Conservation (phyloP, 2,888 invertebrate genomes). For the Xestia sexstrigata region DNA sequence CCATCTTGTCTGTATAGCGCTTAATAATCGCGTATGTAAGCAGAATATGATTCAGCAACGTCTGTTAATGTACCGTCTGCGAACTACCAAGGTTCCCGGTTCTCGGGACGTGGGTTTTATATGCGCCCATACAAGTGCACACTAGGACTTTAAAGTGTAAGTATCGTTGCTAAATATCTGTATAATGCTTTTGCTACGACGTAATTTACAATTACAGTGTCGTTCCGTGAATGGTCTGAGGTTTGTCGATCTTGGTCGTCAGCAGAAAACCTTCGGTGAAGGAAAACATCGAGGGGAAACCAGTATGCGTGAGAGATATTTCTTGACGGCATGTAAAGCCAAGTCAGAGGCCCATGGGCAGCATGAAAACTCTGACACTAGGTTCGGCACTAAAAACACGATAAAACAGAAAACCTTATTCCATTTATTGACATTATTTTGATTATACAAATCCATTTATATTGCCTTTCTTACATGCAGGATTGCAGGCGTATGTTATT, state of each 20-base stretch:
- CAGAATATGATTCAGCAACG: slow-evolving; percentile 55
- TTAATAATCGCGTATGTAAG: slow-evolving; percentile 45
- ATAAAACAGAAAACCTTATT: not conserved
- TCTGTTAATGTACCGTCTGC: slow-evolving; percentile 36
- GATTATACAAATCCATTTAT: too few relatives aligned
- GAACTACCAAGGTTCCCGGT: slow-evolving; percentile 16
- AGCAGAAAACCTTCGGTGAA: not conserved
- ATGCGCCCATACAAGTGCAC: slow-evolving; percentile 25
- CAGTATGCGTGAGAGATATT: too few relatives aligned
- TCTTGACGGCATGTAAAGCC: too few relatives aligned
- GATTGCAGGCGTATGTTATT: too few relatives aligned
- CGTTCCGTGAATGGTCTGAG: not conserved
- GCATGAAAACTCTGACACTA: too few relatives aligned
- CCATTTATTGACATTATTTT: too few relatives aligned
- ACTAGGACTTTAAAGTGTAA: slow-evolving; percentile 27
- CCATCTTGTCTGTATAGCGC: slow-evolving; percentile 31
- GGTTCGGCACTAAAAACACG: too few relatives aligned
- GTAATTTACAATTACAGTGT: not conserved
- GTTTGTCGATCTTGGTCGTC: not conserved
- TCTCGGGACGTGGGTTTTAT: slow-evolving; percentile 41
- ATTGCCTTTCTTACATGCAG: too few relatives aligned
- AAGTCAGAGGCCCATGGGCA: too few relatives aligned
- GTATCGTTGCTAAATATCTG: not conserved
- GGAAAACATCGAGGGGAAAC: too few relatives aligned
- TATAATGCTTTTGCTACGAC: not conserved